Conservation (phyloP, 1,140 invertebrate species). For the Luehdorfia chinensis region DNA sequence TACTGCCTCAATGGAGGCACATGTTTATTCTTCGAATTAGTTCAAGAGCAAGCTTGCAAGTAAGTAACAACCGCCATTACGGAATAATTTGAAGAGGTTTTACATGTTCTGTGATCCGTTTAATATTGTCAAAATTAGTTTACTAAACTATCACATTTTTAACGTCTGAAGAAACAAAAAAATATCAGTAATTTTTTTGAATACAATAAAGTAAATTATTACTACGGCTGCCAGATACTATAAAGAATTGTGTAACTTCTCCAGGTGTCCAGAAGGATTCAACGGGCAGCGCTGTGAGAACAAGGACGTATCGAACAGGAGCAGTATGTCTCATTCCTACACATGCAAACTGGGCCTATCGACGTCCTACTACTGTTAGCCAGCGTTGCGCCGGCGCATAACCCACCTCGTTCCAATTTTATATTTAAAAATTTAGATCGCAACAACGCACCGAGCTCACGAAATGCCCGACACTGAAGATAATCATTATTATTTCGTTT, state of each 20-base stretch:
- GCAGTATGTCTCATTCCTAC: conserved; percentile 77
- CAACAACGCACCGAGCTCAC: conserved; percentile 17
- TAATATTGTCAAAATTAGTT: too few species aligned
- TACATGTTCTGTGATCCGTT: too few species aligned
- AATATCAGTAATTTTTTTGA: too few species aligned
- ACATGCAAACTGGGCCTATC: conserved; percentile 76
- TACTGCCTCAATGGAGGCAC: conserved; percentile 89
- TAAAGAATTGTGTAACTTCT: too few species aligned
- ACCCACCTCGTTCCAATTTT: conserved; percentile 60
- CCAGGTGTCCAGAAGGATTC: conserved; percentile 90
- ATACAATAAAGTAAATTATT: too few species aligned
- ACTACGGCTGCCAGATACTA: too few species aligned
- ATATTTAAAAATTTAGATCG: conserved; percentile 36
- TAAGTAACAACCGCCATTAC: too few species aligned
- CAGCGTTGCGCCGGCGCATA: conserved; percentile 33
- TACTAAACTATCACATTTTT: too few species aligned
- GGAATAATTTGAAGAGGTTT: too few species aligned
- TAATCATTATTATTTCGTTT: conserved; percentile 5
- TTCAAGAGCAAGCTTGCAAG: conserved; percentile 89
- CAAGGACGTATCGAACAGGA: conserved; percentile 81
- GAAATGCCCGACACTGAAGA: conserved; percentile 15
- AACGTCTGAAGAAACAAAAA: too few species aligned
- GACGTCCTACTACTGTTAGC: conserved; percentile 75
- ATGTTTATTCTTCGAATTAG: conserved; percentile 87
- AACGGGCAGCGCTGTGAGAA: conserved; percentile 89